Evolutionary conservation across 2,797 vertebrate genomes (phyloP), one percentile per base, ranked within the genome.

Genomic region (Enteromius paludinosus): DNA sequence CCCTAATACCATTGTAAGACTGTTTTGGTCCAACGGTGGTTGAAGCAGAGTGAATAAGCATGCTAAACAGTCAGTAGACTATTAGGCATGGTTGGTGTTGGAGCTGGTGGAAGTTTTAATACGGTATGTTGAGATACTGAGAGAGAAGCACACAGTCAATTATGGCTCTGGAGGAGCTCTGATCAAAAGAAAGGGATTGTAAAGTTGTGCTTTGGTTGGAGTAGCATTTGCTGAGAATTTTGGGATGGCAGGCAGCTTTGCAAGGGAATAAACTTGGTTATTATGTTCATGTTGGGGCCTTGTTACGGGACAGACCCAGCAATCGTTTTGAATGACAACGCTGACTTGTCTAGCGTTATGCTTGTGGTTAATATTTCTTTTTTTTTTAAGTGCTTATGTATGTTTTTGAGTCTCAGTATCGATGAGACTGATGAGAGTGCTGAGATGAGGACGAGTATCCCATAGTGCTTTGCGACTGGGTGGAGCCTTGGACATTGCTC

Each of bases 401-500:
- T 65, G 64, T 70, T 17, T 52, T 17, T 41, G 20, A 20, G 33
- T 49, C 79, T 97, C 94, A 99, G 95, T 98, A 99, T 89, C 97
- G 96, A 89, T 99, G 97, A 82, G 95, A 95, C 9, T 97, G 95
- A 89, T 99, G 98, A 71, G 94, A 92, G 91, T 98, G 97, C 92
- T 99, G 97, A 91, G 97, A 96, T 0, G 97, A 97, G 0, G 97
- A 96, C 4, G 97, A 95, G 91, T 98, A 98, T 92, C 97, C 97
- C 90, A 98, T 95, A 86, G 96, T 96, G 94, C 94, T 96, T 95
- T 99, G 97, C 90, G 98, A 94, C 94, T 98, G 97, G 85, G 96
- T 95, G 90, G 97, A 94, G 90, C 97, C 96, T 95, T 98, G 97
- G 93, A 97, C 94, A 84, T 95, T 98, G 96, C 97, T 98, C 97